Conservation (phyloP, 1,140 invertebrate genomes). For the Ectropis grisescens region DNA sequence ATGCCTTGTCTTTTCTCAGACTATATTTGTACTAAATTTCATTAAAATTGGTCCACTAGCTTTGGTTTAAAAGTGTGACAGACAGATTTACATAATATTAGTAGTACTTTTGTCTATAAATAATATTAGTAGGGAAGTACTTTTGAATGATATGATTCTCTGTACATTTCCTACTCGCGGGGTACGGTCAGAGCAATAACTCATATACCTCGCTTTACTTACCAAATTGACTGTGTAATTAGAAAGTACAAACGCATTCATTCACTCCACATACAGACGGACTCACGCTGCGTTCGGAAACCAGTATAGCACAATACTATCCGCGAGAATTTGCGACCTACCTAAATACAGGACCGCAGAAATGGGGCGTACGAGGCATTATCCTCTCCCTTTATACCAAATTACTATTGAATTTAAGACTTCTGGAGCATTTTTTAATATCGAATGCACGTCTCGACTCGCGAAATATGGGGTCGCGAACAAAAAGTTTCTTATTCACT, state of each 20-base stretch:
- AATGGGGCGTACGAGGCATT: constrained; percentile 60
- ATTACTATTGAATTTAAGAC: constrained; percentile 67
- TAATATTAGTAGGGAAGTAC: too few species aligned
- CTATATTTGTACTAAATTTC: too few species aligned
- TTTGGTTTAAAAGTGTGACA: too few species aligned
- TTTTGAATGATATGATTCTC: too few species aligned
- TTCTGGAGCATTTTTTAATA: constrained; percentile 60
- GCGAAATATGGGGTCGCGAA: constrained; percentile 42
- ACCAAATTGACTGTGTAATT: constrained; percentile 68
- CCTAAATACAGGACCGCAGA: constrained; percentile 67
- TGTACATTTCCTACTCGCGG: too few species aligned
- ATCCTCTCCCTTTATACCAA: constrained; percentile 49
- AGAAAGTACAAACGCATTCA: constrained; percentile 51
- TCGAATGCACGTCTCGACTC: constrained; percentile 57
- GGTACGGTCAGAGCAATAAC: constrained; percentile 55
- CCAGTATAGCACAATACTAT: constrained; percentile 60
- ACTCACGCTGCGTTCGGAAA: constrained; percentile 59
- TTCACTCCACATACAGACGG: constrained; percentile 31
- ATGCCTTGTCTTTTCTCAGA: too few species aligned
- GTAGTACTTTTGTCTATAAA: too few species aligned
- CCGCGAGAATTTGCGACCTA: constrained; percentile 58
- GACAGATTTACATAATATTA: too few species aligned
- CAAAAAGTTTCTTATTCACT: constrained; percentile 43
- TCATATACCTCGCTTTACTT: constrained; percentile 50
- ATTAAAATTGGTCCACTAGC: too few species aligned